Percentiles rank a stretch among this genome's conserved stretches.
phyloP scores from a whole-genome alignment of 2,888 invertebrate genomes.

The Heteromurus nitidus region DNA sequence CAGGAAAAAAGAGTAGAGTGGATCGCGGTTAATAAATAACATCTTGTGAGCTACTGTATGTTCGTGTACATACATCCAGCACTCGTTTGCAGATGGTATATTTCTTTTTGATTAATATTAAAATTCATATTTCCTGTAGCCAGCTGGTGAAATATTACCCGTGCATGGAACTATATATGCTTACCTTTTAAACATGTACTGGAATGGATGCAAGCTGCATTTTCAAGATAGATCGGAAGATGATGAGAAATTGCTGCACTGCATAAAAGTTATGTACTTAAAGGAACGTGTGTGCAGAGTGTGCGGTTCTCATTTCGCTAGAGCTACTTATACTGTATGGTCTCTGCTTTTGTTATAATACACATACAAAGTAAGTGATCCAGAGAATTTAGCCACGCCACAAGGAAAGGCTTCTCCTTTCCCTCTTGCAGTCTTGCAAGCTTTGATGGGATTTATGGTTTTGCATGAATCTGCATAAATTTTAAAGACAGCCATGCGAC shows the following conservation, averaged over 20 bases:
- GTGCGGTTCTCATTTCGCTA: no score
- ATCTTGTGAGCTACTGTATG: constrained; percentile 12
- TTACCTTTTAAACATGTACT: constrained; percentile 1
- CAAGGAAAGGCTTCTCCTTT: constrained; percentile 10
- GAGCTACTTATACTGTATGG: no score
- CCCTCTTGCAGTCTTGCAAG: constrained; percentile 4
- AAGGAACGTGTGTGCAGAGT: no score
- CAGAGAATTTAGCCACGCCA: constrained; percentile 1
- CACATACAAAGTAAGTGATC: not conserved
- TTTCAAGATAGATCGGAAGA: constrained; percentile 8
- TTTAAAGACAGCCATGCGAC: constrained; percentile 21
- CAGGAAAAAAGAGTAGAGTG: constrained; percentile 2
- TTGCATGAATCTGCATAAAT: constrained; percentile 59
- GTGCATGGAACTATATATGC: not conserved
- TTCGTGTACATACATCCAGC: not conserved
- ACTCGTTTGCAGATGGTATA: not conserved
- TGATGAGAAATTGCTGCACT: constrained; percentile 23
- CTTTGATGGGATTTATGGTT: constrained; percentile 52
- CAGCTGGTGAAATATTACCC: constrained; percentile 14
- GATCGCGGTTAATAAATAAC: constrained; percentile 34
- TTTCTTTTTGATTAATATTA: constrained; percentile 28
- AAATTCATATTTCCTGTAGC: constrained; percentile 42
- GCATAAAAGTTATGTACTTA: constrained; percentile 1
- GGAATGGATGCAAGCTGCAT: constrained; percentile 3
- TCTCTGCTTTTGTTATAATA: no score